Evolutionary conservation across 2,888 invertebrate genomes (phyloP), one percentile per base, ranked within the genome.

Genomic region (Tenthredo notha): DNA sequence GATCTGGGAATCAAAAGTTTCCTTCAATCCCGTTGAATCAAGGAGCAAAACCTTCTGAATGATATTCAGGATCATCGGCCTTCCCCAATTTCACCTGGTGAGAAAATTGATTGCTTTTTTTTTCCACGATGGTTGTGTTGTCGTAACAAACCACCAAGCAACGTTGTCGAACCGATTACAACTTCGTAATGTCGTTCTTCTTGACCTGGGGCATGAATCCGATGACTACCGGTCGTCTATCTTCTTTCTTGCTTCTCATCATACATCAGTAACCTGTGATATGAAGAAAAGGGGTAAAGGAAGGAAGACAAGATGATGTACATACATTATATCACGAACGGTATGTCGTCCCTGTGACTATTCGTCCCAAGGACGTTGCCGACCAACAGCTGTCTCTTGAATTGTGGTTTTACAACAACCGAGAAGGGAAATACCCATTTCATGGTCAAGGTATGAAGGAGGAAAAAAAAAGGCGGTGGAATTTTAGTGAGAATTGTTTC

Each of bases 161-260:
- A 78, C 25, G 58, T 58, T 78, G 78, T 78, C 78, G 54, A 80
- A 80, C 61, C 80, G 80, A 80, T 80, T 61, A 80, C 50, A 77
- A 21, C 61, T 37, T 80, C 25, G 80, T 61, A 33, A 43, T 74
- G 80, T 80, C n/a, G 37, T 80, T 80, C 25, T 21, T 80, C 80
- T 80, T 80, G 80, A 80, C 58, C 80, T 18, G 61, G 25, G 80
- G 61, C 61, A 40, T 80, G 65, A 21, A 21, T 33, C n/a, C 65
- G 40, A n/a, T n/a, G n/a, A 61, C 65, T 80, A 58, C 65, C 61
- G 65, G 61, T 77, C 77, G 77, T 77, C 33, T 33, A n/a, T 77
- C 77, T 54, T 77, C 10, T 77, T 77, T 77, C 29, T 77, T 77
- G 50, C 33, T 25, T 77, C 29, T 77, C 77, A 33, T 77, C 29